Conservation (phyloP, 2,113 vertebrate species). For the Anolis sagrei region DNA sequence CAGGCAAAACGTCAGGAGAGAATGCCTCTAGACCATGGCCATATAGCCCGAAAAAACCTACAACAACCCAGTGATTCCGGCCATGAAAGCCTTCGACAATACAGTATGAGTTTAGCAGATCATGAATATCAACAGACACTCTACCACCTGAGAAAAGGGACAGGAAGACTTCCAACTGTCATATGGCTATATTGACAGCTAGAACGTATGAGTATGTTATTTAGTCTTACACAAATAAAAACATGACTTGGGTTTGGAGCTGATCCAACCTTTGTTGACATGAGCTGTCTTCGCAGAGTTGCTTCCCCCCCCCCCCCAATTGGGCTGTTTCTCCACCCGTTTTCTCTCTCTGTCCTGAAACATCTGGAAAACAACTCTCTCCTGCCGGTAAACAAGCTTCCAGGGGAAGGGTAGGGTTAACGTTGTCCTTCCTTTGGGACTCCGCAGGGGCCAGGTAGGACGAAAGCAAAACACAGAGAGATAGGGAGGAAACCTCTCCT, state of each 20-base stretch:
- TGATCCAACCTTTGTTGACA: slow-evolving; percentile 44
- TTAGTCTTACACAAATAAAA: rapidly evolving
- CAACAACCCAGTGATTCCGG: too few relatives aligned
- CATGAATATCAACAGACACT: too few relatives aligned
- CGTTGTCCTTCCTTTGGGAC: too few relatives aligned
- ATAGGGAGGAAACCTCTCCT: slow-evolving; percentile 41
- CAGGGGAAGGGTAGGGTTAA: too few relatives aligned
- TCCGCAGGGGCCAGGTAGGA: slow-evolving; percentile 71
- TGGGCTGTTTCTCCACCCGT: slow-evolving; percentile 39
- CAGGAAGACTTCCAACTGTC: too few relatives aligned
- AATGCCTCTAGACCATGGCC: too few relatives aligned
- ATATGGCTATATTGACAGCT: neutral
- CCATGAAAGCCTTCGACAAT: too few relatives aligned
- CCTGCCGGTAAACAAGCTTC: slow-evolving; percentile 61
- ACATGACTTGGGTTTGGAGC: slow-evolving; percentile 49
- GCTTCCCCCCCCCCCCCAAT: too few relatives aligned
- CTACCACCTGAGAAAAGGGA: too few relatives aligned
- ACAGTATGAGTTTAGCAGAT: too few relatives aligned
- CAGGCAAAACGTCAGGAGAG: too few relatives aligned
- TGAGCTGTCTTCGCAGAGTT: slow-evolving; percentile 45
- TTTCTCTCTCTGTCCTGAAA: slow-evolving; percentile 25
- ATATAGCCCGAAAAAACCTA: too few relatives aligned
- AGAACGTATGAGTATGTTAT: neutral
- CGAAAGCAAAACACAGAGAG: slow-evolving; percentile 27
- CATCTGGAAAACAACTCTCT: slow-evolving; percentile 68